These are phyloP conservation scores for Chiloscyllium punctatum DNA, from an alignment of 2,797 vertebrate species.

Conservation along the genomic window DNA sequence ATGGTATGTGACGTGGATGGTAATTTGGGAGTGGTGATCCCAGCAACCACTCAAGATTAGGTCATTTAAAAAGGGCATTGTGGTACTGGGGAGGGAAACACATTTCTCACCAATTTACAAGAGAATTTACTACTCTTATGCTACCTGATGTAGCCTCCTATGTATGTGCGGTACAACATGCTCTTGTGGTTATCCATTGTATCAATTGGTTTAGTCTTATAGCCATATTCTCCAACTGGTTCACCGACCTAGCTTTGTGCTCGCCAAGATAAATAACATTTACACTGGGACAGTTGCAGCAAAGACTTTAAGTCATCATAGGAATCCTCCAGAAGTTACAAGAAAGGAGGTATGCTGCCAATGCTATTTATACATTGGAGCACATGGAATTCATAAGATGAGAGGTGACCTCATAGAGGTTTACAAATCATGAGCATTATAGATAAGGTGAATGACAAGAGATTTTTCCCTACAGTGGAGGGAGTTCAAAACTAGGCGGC, in stretches of 20 bases:
- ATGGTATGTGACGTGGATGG: too few species aligned
- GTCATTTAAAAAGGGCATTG: neutral
- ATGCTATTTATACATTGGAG: neutral
- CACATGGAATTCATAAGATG: neutral
- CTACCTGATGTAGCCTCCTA: neutral
- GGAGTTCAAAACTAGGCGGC: too few species aligned
- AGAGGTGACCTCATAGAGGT: too few species aligned
- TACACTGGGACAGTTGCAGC: neutral
- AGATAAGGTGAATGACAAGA: too few species aligned
- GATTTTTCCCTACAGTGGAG: too few species aligned
- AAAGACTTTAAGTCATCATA: neutral
- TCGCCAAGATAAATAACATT: neutral
- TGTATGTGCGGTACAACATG: neutral
- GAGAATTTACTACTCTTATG: slow-evolving; percentile 1
- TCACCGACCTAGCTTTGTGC: neutral
- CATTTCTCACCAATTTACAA: neutral
- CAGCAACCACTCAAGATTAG: neutral
- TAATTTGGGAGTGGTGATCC: too few species aligned
- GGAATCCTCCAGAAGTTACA: neutral
- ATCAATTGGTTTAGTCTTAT: neutral
- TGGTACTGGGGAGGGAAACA: neutral
- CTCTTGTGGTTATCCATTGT: neutral
- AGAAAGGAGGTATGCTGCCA: neutral
- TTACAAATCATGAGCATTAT: too few species aligned
- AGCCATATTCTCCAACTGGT: neutral